Evolutionary conservation across 2,888 invertebrate genomes (phyloP), one percentile per base, ranked within the genome.

Genomic region (Hirtodrosophila alboralis): DNA sequence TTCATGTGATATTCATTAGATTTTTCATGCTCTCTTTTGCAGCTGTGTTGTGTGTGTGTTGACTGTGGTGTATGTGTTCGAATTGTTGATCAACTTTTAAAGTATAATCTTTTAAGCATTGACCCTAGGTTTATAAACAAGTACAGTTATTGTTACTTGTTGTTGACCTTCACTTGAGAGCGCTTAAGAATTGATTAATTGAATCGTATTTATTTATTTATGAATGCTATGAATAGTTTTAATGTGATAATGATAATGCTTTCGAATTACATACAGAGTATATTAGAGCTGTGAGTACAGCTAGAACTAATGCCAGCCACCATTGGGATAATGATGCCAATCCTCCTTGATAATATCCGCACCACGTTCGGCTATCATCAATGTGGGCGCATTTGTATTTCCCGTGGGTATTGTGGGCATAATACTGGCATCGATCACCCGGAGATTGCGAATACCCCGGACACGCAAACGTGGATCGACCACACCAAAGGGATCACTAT

Each of bases 361-460:
- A 1, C 94, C 95, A 81, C 95, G 96, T 86, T 96, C 96, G 0
- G 94, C 96, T 34, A 96, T 94, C 96, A 96, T 96, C 36, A 96
- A 93, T 1, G 93, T 93, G 0, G 96, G 95, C 0, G 95, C 96
- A 80, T 96, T 96, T 0, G 96, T 96, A 84, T 96, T 96, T 0
- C 96, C 96, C 26, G 92, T 95, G 0, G 93, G 92, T 48, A 96
- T 95, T 1, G 91, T 92, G 0, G 96, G 96, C 95, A 97, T 96
- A 13, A 97, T 92, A 70, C 96, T 96, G 0, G 94, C 95, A 87
- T 97, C 97, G 2, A 96, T 93, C 0, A 97, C 94, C 23, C 96
- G 91, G 4, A 97, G 91, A 4, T 93, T 92, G 9, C 90, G 89
- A 0, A 96, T 90, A 1, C 95, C 96, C 69, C 94, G 92, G 0